phyloP scores from a whole-genome alignment of 2,888 invertebrate species.

The Nysson spinosus region DNA sequence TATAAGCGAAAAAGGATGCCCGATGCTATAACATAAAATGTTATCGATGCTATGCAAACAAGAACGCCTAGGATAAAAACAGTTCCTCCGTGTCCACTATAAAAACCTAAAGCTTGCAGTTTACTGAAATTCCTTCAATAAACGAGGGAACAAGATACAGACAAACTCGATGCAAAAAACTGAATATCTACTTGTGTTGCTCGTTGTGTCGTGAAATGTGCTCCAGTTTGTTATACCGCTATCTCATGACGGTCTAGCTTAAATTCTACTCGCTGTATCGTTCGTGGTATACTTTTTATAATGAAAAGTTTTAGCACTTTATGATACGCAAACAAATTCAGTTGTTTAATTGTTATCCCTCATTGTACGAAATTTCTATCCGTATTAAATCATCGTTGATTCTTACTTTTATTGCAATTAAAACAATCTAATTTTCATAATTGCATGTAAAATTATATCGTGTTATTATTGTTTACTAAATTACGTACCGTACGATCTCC shows the following conservation, averaged over 20 bases:
- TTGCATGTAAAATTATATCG: background rate
- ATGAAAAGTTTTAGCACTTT: background rate
- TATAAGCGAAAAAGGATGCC: background rate
- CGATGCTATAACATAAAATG: conserved; percentile 7
- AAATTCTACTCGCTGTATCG: conserved; percentile 16
- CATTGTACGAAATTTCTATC: too few relatives aligned
- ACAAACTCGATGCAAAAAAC: conserved; percentile 10
- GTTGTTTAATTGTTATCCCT: too few relatives aligned
- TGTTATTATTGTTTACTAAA: background rate
- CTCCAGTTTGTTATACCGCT: conserved; percentile 31
- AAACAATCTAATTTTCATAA: background rate
- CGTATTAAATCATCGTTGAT: too few relatives aligned
- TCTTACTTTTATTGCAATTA: background rate
- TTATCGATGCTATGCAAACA: conserved; percentile 20
- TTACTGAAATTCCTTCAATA: conserved; percentile 31
- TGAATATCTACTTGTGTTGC: conserved; percentile 15
- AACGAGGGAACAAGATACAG: background rate
- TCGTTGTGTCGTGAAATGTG: conserved; percentile 13
- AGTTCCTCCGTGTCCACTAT: conserved; percentile 11
- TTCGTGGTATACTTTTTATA: background rate
- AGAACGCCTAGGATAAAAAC: conserved; percentile 24
- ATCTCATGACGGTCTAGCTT: conserved; percentile 40
- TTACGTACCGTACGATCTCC: conserved; percentile 86
- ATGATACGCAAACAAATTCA: background rate
- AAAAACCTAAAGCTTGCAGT: conserved; percentile 13